phyloP scores from a whole-genome alignment of 2,797 vertebrate genomes.

The Jordanella pulchra region DNA sequence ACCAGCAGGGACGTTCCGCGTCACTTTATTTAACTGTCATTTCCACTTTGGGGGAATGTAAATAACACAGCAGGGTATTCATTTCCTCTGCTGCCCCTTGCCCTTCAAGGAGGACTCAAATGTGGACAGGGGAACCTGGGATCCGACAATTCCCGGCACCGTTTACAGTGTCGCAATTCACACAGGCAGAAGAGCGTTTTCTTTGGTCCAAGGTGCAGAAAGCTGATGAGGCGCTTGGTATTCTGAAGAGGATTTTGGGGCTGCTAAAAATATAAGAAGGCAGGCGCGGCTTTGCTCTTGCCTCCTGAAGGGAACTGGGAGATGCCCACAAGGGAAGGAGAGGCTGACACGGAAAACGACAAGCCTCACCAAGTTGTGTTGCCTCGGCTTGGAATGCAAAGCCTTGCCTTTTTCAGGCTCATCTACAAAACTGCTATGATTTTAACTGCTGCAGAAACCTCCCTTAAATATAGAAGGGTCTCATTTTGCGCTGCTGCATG shows the following conservation, averaged over 20 bases:
- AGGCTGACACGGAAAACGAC: slow-evolving; percentile 27
- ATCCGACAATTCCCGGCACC: slow-evolving; percentile 68
- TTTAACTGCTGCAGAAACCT: neutral
- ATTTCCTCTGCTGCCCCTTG: slow-evolving; percentile 54
- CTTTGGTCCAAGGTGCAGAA: slow-evolving; percentile 27
- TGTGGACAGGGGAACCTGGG: slow-evolving; percentile 51
- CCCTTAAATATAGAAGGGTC: neutral
- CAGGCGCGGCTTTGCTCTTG: slow-evolving; percentile 43
- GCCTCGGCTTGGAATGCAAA: slow-evolving; percentile 11
- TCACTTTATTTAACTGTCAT: slow-evolving; percentile 57
- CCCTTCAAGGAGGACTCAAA: slow-evolving; percentile 62
- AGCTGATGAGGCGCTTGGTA: slow-evolving; percentile 62
- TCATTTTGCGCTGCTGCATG: no score
- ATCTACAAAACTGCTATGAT: neutral
- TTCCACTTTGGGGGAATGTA: slow-evolving; percentile 64
- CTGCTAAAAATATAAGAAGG: slow-evolving; percentile 68
- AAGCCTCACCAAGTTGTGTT: slow-evolving; percentile 43
- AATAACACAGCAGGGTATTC: slow-evolving; percentile 56
- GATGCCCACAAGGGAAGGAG: slow-evolving; percentile 50
- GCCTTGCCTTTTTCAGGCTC: neutral
- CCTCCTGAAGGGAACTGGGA: slow-evolving; percentile 48
- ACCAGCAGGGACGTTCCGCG: slow-evolving; percentile 25
- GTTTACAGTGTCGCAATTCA: slow-evolving; percentile 59
- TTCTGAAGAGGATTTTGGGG: slow-evolving; percentile 64
- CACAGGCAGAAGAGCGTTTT: slow-evolving; percentile 30